Evolutionary conservation across 2,888 invertebrate species (phyloP).

Genomic region (Syritta pipiens): DNA sequence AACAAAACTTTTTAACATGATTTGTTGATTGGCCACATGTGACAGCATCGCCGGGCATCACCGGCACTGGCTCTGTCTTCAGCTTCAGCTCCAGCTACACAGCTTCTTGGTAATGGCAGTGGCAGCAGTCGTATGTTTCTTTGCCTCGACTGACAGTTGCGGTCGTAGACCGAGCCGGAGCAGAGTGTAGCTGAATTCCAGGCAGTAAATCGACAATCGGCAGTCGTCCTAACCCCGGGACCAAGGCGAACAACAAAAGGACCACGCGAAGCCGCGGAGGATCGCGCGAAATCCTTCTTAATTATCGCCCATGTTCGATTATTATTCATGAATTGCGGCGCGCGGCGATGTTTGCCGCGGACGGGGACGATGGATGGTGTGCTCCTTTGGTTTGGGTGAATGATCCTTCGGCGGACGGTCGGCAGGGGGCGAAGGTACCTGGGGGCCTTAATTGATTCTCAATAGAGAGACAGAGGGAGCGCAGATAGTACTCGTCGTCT

Average conservation of each 20-base stretch:
- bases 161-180: conserved; percentile 34
- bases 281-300: conserved; percentile 65
- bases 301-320: conserved; percentile 69
- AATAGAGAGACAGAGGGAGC: conserved; percentile 14
- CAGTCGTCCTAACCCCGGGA: no score
- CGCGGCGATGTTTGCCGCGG: background rate
- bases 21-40: conserved; percentile 68
- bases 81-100: no score
- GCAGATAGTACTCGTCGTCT: conserved; percentile 20
- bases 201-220: conserved; percentile 10
- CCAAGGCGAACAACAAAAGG: no score
- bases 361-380: background rate
- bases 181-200: conserved; percentile 10
- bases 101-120: no score
- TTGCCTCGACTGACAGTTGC: conserved; percentile 53
- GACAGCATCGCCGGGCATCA: conserved; percentile 21
- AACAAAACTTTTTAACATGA: conserved; percentile 67
- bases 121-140: conserved; percentile 20
- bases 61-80: no score
- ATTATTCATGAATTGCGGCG: conserved; percentile 64
- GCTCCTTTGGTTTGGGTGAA: conserved; percentile 28
- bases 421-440: background rate
- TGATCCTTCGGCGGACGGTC: conserved; percentile 62
- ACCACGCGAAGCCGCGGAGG: background rate
- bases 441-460: conserved; percentile 56